Percentiles rank a stretch among this genome's conserved stretches.
phyloP scores from a whole-genome alignment of 2,888 invertebrate species.

The Galerucella calmariensis region DNA sequence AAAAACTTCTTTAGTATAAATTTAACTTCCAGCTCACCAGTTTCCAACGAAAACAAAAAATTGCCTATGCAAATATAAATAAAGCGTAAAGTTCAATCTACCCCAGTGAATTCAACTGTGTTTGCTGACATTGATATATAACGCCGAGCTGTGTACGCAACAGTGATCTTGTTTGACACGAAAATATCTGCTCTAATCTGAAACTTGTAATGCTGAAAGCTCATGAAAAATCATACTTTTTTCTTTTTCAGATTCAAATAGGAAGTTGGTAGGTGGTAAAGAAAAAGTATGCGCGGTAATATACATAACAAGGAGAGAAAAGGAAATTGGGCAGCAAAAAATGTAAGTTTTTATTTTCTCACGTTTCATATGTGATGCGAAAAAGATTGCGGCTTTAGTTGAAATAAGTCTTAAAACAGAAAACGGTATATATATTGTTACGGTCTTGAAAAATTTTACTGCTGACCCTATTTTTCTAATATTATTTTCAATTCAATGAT shows the following conservation, averaged over 20 bases:
- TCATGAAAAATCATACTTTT: conserved; percentile 30
- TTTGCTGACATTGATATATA: conserved; percentile 43
- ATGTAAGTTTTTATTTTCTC: background rate
- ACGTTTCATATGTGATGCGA: background rate
- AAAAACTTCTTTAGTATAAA: conserved; percentile 31
- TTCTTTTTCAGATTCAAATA: background rate
- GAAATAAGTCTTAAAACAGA: background rate
- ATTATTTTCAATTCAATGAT: too few relatives aligned
- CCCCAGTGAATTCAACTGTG: conserved; percentile 40
- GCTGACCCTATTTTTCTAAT: too few relatives aligned
- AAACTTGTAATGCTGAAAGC: conserved; percentile 28
- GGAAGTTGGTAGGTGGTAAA: background rate
- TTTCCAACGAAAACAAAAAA: conserved; percentile 31
- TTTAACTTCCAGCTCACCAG: conserved; percentile 34
- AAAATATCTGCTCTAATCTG: conserved; percentile 24
- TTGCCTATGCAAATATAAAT: conserved; percentile 38
- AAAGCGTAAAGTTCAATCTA: conserved; percentile 40
- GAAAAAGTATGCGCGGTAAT: conserved; percentile 28
- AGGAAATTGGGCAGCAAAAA: background rate
- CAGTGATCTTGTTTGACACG: conserved; percentile 38
- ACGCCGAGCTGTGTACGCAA: conserved; percentile 36
- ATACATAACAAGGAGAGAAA: background rate
- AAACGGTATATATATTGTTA: background rate
- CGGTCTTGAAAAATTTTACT: too few relatives aligned
- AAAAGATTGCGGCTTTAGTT: background rate